Conservation (phyloP, 2,888 invertebrate species). For the Ametastegia equiseti region DNA sequence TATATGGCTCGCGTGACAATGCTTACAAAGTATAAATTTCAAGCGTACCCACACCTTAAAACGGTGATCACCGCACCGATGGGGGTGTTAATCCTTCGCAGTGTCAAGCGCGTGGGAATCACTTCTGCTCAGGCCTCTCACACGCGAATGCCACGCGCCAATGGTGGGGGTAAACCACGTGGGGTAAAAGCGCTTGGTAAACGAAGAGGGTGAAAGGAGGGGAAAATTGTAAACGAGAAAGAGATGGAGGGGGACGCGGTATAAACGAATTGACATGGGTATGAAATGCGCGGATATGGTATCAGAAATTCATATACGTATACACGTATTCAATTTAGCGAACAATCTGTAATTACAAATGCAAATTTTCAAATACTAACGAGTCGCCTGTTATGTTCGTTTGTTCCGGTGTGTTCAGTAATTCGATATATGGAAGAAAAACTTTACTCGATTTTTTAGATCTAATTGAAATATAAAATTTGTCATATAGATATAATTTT, state of each 20-base stretch:
- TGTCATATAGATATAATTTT: too few species aligned
- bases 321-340: not conserved
- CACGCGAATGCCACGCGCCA: conserved; percentile 56
- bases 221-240: not conserved
- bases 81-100: conserved; percentile 58
- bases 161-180: conserved; percentile 9
- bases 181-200: not conserved
- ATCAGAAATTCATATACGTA: not conserved
- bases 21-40: not conserved
- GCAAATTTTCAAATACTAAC: not conserved
- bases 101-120: conserved; percentile 63
- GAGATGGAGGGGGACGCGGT: not conserved
- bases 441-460: too few species aligned
- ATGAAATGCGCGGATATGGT: not conserved
- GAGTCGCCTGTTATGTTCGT: too few species aligned
- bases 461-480: too few species aligned
- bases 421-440: too few species aligned
- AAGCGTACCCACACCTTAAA: not conserved
- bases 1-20: not conserved
- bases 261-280: not conserved
- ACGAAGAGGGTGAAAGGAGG: not conserved
- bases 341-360: not conserved
- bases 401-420: too few species aligned
- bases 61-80: not conserved
- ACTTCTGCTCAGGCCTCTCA: conserved; percentile 56